A percentile compares a stretch with the other conserved stretches of the same genome.
phyloP scores from a whole-genome alignment of 2,113 vertebrate genomes.

The Nettapus auritus region DNA sequence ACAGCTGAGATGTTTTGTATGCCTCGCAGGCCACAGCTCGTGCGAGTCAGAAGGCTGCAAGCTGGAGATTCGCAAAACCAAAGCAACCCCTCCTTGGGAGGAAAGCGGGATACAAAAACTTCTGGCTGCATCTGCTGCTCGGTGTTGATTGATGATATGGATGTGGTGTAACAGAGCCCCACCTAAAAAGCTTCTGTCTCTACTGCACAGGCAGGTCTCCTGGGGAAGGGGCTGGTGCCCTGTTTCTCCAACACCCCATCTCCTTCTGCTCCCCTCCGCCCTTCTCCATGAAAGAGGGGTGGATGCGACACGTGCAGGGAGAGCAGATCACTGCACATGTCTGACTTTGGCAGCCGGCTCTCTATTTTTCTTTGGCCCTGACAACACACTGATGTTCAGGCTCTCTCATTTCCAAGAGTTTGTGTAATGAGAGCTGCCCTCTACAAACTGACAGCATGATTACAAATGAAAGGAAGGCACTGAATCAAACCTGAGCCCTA shows the following conservation, averaged over 20 bases:
- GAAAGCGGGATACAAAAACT: background rate
- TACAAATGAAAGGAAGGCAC: constrained; percentile 18
- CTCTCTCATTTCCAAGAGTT: constrained; percentile 57
- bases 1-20: background rate
- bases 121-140: background rate
- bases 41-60: fast-evolving
- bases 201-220: background rate
- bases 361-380: constrained; percentile 17
- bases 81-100: background rate
- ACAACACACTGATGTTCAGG: constrained; percentile 38
- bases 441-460: constrained; percentile 30
- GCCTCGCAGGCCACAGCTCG: background rate
- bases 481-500: constrained; percentile 15
- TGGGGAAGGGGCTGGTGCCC: background rate
- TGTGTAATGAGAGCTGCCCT: constrained; percentile 47
- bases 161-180: background rate
- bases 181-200: background rate
- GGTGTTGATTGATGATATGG: background rate
- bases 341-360: constrained; percentile 32
- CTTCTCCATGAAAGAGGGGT: background rate
- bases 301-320: background rate
- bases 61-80: background rate
- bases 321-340: background rate
- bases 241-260: background rate
- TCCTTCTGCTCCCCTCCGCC: background rate